These are phyloP conservation scores for Halichoeres trimaculatus DNA, from an alignment of 2,113 vertebrate species.

Conservation along the genomic window DNA sequence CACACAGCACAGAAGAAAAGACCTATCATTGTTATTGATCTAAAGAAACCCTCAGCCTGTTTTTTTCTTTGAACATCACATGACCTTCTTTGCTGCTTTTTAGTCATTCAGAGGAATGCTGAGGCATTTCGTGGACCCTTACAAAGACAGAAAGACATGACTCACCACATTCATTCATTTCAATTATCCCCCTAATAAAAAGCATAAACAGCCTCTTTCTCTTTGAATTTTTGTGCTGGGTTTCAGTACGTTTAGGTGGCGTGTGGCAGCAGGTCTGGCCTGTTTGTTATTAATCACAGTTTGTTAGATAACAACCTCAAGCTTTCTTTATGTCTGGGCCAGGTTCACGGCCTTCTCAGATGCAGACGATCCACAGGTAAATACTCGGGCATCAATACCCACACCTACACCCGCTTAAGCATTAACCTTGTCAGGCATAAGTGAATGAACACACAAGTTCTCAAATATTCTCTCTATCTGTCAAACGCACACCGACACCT, in stretches of 20 bases:
- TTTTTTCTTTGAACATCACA: constrained; percentile 58
- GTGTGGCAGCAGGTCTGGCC: constrained; percentile 56
- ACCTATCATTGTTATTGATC: constrained; percentile 57
- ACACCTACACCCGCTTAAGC: constrained; percentile 60
- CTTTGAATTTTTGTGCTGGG: constrained; percentile 16
- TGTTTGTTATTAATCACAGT: constrained; percentile 31
- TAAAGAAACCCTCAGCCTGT: constrained; percentile 38
- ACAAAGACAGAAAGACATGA: constrained; percentile 23
- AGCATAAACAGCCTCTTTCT: constrained; percentile 27
- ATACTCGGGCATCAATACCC: constrained; percentile 33
- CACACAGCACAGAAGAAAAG: constrained; percentile 29
- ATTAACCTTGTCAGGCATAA: constrained; percentile 66
- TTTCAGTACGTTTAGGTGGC: constrained; percentile 31
- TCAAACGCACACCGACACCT: constrained; percentile 65
- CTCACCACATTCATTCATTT: constrained; percentile 48
- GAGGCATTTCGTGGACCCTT: constrained; percentile 29
- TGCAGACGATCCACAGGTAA: constrained; percentile 33
- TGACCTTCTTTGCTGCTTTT: constrained; percentile 40
- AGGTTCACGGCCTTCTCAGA: constrained; percentile 34
- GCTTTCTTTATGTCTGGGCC: constrained; percentile 26
- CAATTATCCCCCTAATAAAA: constrained; percentile 43
- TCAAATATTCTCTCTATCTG: constrained; percentile 47
- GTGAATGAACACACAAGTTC: constrained; percentile 58
- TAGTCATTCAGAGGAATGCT: constrained; percentile 33
- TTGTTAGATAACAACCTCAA: constrained; percentile 35